Percentiles rank a stretch among this genome's conserved stretches.
Conservation (phyloP, 2,888 invertebrate genomes). For the Drosophila buzzatii region DNA sequence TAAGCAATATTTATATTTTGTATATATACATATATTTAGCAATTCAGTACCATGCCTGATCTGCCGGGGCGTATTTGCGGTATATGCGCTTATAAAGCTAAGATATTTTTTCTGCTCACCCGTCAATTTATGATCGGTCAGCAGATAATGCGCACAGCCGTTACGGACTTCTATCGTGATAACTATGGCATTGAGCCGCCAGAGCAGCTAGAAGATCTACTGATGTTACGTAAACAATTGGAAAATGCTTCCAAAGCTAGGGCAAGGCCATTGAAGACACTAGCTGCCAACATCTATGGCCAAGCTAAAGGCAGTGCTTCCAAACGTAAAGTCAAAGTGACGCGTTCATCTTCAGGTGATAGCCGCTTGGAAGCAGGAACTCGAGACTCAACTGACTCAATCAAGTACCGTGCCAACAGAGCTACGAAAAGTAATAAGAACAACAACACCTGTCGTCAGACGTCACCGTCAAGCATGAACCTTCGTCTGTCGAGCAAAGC, state of each 20-base stretch:
- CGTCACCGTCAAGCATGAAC: not conserved
- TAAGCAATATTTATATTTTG: not conserved
- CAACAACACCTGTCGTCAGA: not conserved
- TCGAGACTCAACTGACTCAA: not conserved
- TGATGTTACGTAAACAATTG: constrained; percentile 19
- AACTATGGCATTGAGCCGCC: constrained; percentile 29
- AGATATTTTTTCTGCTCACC: constrained; percentile 39
- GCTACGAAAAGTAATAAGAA: not conserved
- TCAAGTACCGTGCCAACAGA: not conserved
- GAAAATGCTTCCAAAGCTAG: not conserved
- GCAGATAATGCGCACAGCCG: constrained; percentile 31
- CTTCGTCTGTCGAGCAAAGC: not conserved
- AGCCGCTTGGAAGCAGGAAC: not conserved
- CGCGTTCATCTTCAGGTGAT: constrained; percentile 2
- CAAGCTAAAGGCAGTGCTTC: not conserved
- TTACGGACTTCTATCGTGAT: constrained; percentile 40
- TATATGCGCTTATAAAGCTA: constrained; percentile 37
- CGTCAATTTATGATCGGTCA: constrained; percentile 48
- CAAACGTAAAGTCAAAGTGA: not conserved
- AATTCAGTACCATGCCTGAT: constrained; percentile 50
- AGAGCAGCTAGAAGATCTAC: constrained; percentile 27
- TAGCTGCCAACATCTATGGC: not conserved
- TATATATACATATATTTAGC: constrained; percentile 10
- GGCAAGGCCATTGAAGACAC: not conserved
- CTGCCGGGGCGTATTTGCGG: constrained; percentile 36